Evolutionary conservation across 2,888 invertebrate genomes (phyloP), one percentile per base, ranked within the genome.

Genomic region (Polylopha cassiicola): DNA sequence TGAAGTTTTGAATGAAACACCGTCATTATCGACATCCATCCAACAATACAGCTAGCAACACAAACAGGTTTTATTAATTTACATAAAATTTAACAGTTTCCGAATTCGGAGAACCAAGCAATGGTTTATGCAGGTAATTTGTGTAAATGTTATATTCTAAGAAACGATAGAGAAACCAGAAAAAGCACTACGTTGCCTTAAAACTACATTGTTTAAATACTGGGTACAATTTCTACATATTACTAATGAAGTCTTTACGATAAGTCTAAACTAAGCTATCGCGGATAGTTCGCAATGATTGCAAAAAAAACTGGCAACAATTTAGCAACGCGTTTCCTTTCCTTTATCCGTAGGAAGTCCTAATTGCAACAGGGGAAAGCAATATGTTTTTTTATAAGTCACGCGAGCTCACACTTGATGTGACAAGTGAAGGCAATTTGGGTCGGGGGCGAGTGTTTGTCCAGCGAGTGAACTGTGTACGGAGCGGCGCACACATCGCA

Each of bases 401-500:
- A 71, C 68, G 67, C 65, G 58, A 69, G 58, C 51, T 41, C 46
- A 39, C 45, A 37, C 47, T 48, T 31, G 20, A 29, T 59, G 63
- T 65, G 72, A 73, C 72, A 70, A 70, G 69, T 63, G 66, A 69
- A 52, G 67, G 64, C 62, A 69, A 74, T 76, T 70, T 67, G 54
- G 70, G 66, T 61, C 61, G 64, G 54, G 50, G 52, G 51, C 46
- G 58, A 71, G 69, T 72, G 73, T 76, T 76, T 75, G 64, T 57
- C 50, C 59, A 62, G 56, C 49, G 55, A 49, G 47, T 48, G 46
- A 44, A 36, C 39, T 37, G 34, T 43, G 48, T 46, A 46, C 45
- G 43, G 30, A 36, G 44, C 37, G 52, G 53, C 52, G 55, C 55
- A 49, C 50, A 46, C 44, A 44, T n/a, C n/a, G n/a, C n/a, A n/a